A percentile compares a stretch with the other conserved stretches of the same genome.
Evolutionary conservation across 2,888 invertebrate species (phyloP).

Genomic region (Eustalomyia histrio): DNA sequence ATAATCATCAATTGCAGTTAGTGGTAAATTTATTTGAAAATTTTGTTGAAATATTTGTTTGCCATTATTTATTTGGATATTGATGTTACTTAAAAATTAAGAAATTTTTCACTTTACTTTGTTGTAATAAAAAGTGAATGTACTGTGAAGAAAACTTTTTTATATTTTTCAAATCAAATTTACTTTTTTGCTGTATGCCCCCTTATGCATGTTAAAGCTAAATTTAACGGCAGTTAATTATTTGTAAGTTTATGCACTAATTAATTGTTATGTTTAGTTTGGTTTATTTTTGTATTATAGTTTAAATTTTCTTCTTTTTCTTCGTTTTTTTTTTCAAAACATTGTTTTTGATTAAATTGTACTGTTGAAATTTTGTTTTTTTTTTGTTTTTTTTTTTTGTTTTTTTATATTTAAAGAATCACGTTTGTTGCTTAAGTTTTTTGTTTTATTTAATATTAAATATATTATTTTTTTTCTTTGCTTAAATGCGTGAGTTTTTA

Average conservation of each 20-base stretch:
- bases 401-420: constrained; percentile 57
- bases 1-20: not conserved
- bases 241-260: constrained; percentile 77
- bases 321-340: constrained; percentile 15
- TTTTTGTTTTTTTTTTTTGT: no score
- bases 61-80: constrained; percentile 16
- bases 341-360: constrained; percentile 32
- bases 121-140: constrained; percentile 58
- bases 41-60: constrained; percentile 27
- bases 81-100: constrained; percentile 8
- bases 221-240: constrained; percentile 73
- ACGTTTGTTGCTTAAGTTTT: constrained; percentile 60
- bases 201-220: constrained; percentile 53
- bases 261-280: constrained; percentile 71
- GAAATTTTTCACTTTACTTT: constrained; percentile 28
- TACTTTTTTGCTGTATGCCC: constrained; percentile 17
- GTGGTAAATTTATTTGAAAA: constrained; percentile 15
- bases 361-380: constrained; percentile 49
- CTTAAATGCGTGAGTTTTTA: not conserved
- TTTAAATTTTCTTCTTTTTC: constrained; percentile 44
- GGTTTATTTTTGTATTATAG: constrained; percentile 36
- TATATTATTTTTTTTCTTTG: no score
- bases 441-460: constrained; percentile 44
- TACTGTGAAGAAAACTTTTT: constrained; percentile 38
- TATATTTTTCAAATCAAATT: constrained; percentile 31